Base-by-base conservation (phyloP, 2,888 invertebrate species). In the Rhaphigaster nebulosa region DNA sequence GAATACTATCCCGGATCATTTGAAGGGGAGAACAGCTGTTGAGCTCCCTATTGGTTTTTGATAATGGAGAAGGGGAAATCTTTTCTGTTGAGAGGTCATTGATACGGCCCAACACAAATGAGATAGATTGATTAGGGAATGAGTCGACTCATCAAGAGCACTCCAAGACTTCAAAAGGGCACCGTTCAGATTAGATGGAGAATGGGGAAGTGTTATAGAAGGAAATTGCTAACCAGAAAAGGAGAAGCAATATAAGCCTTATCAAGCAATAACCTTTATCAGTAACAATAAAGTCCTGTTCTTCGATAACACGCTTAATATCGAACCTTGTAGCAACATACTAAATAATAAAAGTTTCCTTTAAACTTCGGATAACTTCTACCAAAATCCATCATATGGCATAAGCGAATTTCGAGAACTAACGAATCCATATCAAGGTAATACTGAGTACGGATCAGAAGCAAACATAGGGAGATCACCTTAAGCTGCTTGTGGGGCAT, bases 41-140 rank as follows among this genome's bases (percentile, higher is more conserved):
- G 65, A 29, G 29, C 13, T 29, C 3, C 65, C 29, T 13, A 29
- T 65, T 65, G 65, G 65, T 65, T 65, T 65, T 65, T 29, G 65
- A 65, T 65, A 65, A 65, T 13, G 65, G 65, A 65, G 65, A 5
- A 29, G 65, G 29, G 29, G 65, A 65, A 15, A 10, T 65, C 29
- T 65, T 65, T 29, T 65, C 29, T 15, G 13, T 29, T 0, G 65
- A 65, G 65, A 65, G 65, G 65, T 29, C 65, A 65, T 65, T 65
- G 65, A 65, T 29, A 65, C 65, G 65, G 65, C n/a, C 60, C 60
- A 60, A 60, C 60, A 60, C n/a, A 60, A 65, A 29, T 60, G 60
- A 60, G 60, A 60, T 60, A n/a, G 60, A 60, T 65, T 65, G 65
- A 65, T 65, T 65, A 65, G 65, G 29, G 29, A 65, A 29, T 1